Evolutionary conservation across 2,888 invertebrate species (phyloP), one percentile per base, ranked within the genome.

Genomic region (Andrena bucephala): DNA sequence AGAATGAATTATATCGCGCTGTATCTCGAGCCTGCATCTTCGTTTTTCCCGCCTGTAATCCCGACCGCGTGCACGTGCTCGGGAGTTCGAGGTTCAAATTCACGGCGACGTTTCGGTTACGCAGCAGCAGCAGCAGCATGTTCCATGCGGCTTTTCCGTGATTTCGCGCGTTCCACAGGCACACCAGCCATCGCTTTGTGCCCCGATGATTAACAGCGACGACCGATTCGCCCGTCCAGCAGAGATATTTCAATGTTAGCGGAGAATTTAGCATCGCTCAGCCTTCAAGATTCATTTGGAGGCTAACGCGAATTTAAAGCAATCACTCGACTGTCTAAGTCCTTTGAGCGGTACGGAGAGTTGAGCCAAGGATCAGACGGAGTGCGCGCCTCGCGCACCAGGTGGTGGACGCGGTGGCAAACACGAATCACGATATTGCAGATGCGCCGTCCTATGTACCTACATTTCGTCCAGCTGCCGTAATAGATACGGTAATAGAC

Each of bases 1-100:
- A 62, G 84, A 75, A 84, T 86, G 86, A 86, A 78, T 86, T 86
- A 86, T 75, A 81, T 77, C 60, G 65, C 54, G 63, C 57, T 67
- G 71, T 79, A 77, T 81, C 78, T 84, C 63, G 67, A 59, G 27
- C 50, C 54, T 20, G 77, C 59, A 77, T 79, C 77, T 79, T 75
- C 78, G 86, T 86, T 86, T 86, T 79, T 83, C 75, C 62, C 57
- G 63, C 7, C 67, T 16, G 80, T 72, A 73, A 77, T 75, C 57
- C 72, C 33, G 31, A 24, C n/a, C 62, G 6, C 8, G 63, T 63
- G 77, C 80, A 62, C 69, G 72, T 70, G 74, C 63, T 20, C 33
- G 57, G 29, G 73, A 79, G 80, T 77, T 75, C 73, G 71, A 36
- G 77, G 77, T 80, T 86, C 63, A 84, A 82, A 86, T 86, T 80